Conservation (phyloP, 2,797 vertebrate species). For the Botia almorhae region DNA sequence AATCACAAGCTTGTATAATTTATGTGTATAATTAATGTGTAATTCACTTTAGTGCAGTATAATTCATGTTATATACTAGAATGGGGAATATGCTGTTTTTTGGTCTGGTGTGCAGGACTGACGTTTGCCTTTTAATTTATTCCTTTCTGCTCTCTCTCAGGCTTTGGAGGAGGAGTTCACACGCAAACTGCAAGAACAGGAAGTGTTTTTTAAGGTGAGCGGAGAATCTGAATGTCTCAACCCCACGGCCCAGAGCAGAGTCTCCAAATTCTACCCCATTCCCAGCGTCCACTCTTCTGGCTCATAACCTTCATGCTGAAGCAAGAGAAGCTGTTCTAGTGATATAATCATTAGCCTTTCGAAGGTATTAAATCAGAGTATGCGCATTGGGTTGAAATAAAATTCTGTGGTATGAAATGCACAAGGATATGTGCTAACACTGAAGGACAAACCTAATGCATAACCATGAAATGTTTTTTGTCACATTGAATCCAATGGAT, state of each 20-base stretch:
- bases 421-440: constrained; percentile 3
- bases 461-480: constrained; percentile 35
- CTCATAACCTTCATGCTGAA: constrained; percentile 66
- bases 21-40: too few relatives aligned
- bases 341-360: constrained; percentile 33
- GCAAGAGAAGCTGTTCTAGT: constrained; percentile 19
- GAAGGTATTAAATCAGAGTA: constrained; percentile 34
- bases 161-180: constrained; percentile 97
- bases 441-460: constrained; percentile 32
- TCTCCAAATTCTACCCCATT: constrained; percentile 97
- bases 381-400: constrained; percentile 17
- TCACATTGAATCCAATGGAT: constrained; percentile 57
- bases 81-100: too few relatives aligned
- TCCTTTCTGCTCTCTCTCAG: constrained; percentile 71
- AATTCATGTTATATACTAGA: too few relatives aligned
- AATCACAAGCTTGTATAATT: too few relatives aligned
- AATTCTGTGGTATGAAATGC: constrained; percentile 2
- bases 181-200: constrained; percentile 95
- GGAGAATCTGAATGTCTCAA: constrained; percentile 99
- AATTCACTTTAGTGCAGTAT: too few relatives aligned
- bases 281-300: constrained; percentile 94
- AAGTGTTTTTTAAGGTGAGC: constrained; percentile 99
- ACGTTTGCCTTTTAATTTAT: constrained; percentile 21
- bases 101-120: not conserved
- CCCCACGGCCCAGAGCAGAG: constrained; percentile 92